A percentile compares a stretch with the other conserved stretches of the same genome.
These are phyloP conservation scores for Phalanger gymnotis DNA, from an alignment of 2,797 vertebrate species.

Conservation along the genomic window DNA sequence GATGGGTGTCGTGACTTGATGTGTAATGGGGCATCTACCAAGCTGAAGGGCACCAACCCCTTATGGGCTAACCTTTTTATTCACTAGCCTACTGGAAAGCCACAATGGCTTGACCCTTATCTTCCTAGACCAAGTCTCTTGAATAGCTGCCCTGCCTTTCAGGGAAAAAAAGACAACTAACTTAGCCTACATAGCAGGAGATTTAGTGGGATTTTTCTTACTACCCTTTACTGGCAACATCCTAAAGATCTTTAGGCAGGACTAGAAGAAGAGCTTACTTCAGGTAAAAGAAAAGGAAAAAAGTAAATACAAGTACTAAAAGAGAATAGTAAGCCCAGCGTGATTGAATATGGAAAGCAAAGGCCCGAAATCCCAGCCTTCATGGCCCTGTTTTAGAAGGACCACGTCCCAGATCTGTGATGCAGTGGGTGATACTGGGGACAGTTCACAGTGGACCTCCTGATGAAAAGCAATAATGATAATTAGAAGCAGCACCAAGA, in stretches of 20 bases:
- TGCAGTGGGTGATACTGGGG: neutral
- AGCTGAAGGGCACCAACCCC: neutral
- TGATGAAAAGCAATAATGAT: neutral
- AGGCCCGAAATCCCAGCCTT: neutral
- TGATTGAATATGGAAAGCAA: neutral
- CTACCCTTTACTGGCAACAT: neutral
- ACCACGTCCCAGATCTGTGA: neutral
- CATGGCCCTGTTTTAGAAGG: neutral
- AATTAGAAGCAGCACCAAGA: neutral
- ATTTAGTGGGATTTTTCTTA: neutral
- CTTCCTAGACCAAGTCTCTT: neutral
- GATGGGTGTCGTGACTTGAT: neutral
- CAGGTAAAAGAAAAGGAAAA: neutral
- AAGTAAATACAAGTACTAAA: neutral
- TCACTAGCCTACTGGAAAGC: neutral
- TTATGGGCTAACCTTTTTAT: neutral
- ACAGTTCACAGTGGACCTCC: neutral
- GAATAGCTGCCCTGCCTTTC: neutral
- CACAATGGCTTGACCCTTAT: neutral
- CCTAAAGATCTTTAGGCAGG: neutral
- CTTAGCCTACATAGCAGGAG: neutral
- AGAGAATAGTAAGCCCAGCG: neutral
- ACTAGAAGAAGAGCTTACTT: neutral
- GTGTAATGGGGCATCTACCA: neutral
- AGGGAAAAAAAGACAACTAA: neutral